Conservation (phyloP, 2,797 vertebrate species). For the Thunnus albacares region DNA sequence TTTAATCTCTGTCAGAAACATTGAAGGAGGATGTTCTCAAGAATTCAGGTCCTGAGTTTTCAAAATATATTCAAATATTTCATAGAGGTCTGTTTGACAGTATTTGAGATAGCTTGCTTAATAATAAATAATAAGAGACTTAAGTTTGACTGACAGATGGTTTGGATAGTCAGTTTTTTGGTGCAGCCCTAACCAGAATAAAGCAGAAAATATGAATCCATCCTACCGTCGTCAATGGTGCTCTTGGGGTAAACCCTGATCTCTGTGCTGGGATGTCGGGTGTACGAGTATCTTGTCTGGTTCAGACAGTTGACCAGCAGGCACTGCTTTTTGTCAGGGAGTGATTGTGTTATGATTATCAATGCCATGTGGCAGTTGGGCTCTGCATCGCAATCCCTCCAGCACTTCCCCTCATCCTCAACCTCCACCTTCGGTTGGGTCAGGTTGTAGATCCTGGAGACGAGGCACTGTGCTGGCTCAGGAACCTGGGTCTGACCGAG, state of each 20-base stretch:
- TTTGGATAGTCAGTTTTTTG: too few species aligned
- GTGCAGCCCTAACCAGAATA: too few species aligned
- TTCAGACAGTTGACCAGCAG: constrained; percentile 29
- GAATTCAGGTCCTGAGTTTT: too few species aligned
- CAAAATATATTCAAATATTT: too few species aligned
- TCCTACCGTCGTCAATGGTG: not conserved
- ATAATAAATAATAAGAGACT: too few species aligned
- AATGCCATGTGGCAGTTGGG: constrained; percentile 8
- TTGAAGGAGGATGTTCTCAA: too few species aligned
- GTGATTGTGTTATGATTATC: not conserved
- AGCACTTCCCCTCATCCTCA: not conserved
- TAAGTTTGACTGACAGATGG: too few species aligned
- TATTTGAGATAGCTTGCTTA: too few species aligned
- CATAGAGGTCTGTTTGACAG: too few species aligned
- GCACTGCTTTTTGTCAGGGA: not conserved
- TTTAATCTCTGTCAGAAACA: too few species aligned
- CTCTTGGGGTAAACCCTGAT: not conserved
- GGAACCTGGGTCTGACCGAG: not conserved
- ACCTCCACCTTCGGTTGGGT: too few species aligned
- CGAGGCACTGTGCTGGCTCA: constrained; percentile 1
- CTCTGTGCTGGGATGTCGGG: not conserved
- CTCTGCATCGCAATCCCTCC: not conserved
- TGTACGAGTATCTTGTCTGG: not conserved
- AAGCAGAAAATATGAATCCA: not conserved
- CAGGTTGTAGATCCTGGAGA: not conserved